These are phyloP conservation scores for Cataglyphis livida DNA, from an alignment of 2,888 invertebrate species.

Conservation along the genomic window DNA sequence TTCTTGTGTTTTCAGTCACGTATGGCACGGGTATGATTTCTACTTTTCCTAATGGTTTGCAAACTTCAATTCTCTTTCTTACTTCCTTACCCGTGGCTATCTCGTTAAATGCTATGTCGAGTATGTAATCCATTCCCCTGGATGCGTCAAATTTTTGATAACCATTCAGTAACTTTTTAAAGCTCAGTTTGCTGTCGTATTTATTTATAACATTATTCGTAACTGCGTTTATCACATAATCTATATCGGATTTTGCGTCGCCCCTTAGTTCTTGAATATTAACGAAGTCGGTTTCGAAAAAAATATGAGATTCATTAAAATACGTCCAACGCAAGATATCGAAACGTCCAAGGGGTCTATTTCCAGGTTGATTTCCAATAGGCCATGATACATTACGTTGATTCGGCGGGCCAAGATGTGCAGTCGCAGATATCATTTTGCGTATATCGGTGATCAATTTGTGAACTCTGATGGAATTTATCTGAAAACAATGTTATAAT, in stretches of 20 bases:
- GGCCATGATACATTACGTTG: slow-evolving; percentile 89
- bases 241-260: slow-evolving; percentile 90
- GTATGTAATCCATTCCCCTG: slow-evolving; percentile 93
- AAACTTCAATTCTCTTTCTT: slow-evolving; percentile 91
- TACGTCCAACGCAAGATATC: slow-evolving; percentile 95
- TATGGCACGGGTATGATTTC: slow-evolving; percentile 97
- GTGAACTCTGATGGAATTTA: slow-evolving; percentile 71
- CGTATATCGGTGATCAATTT: slow-evolving; percentile 85
- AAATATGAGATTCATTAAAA: slow-evolving; percentile 94
- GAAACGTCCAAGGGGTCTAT: slow-evolving; percentile 90
- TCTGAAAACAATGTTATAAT: slow-evolving; percentile 54
- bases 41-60: slow-evolving; percentile 94
- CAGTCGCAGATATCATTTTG: slow-evolving; percentile 85
- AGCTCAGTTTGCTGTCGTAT: slow-evolving; percentile 87
- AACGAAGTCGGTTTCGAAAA: slow-evolving; percentile 92
- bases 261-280: slow-evolving; percentile 89
- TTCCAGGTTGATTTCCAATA: slow-evolving; percentile 89
- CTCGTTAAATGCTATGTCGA: slow-evolving; percentile 90
- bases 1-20: slow-evolving; percentile 96
- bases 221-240: slow-evolving; percentile 87
- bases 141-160: slow-evolving; percentile 93
- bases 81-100: slow-evolving; percentile 85
- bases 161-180: slow-evolving; percentile 89
- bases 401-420: slow-evolving; percentile 85
- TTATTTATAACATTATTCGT: slow-evolving; percentile 86